A percentile compares a stretch with the other conserved stretches of the same genome.
Evolutionary conservation across 2,888 invertebrate genomes (phyloP).

Genomic region (Orchestes rusci): DNA sequence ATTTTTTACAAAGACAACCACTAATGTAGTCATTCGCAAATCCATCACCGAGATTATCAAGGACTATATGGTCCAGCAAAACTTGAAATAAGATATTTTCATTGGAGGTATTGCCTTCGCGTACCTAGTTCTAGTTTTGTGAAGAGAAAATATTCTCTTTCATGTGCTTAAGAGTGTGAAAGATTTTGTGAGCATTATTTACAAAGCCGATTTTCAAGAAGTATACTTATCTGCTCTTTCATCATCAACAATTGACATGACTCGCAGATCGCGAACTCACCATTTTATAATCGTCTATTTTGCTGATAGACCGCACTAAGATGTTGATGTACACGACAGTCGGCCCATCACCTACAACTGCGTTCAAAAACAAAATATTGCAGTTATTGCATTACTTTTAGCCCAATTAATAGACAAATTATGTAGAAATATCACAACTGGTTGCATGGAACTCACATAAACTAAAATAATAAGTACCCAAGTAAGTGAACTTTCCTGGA

Average conservation of each 20-base stretch:
- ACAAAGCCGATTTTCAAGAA: constrained; percentile 16
- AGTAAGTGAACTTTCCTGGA: too few species aligned
- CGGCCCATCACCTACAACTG: constrained; percentile 73
- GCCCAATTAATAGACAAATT: constrained; percentile 15
- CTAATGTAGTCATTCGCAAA: too few species aligned
- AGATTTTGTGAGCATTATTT: constrained; percentile 16
- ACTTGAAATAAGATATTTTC: too few species aligned
- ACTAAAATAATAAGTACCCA: not conserved
- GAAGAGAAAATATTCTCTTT: too few species aligned
- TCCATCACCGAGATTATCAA: too few species aligned
- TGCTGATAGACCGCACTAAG: constrained; percentile 95
- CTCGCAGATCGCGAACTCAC: constrained; percentile 63
- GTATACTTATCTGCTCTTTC: constrained; percentile 27
- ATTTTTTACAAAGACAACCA: too few species aligned
- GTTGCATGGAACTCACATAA: not conserved
- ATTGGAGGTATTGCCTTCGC: too few species aligned
- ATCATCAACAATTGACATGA: constrained; percentile 44
- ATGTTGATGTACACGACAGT: constrained; percentile 90
- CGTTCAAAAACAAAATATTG: constrained; percentile 40
- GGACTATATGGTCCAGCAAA: too few species aligned
- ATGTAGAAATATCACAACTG: constrained; percentile 13
- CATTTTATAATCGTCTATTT: constrained; percentile 99
- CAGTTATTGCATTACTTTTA: constrained; percentile 10
- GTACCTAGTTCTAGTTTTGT: too few species aligned
- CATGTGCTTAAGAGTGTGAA: too few species aligned